These are phyloP conservation scores for Cochlearius cochlearius DNA, from an alignment of 2,113 vertebrate species.

Conservation along the genomic window DNA sequence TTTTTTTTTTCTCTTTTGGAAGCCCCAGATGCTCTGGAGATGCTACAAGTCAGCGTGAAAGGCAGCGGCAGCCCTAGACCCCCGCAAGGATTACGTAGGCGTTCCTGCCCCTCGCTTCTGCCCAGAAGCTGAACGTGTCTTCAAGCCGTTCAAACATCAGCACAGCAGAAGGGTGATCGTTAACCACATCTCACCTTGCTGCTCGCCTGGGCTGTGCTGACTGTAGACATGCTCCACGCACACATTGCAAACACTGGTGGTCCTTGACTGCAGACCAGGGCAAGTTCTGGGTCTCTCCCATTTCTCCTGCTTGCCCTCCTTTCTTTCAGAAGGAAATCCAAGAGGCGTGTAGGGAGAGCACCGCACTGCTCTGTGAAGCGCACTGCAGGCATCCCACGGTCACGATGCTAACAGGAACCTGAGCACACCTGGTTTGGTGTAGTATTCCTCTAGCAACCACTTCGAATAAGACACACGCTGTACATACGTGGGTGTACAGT, in stretches of 20 bases:
- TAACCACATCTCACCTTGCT: background rate
- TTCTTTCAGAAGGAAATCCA: background rate
- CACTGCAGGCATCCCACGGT: background rate
- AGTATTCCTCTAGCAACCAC: background rate
- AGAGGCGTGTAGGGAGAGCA: background rate
- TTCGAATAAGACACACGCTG: fast-evolving
- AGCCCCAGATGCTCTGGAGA: background rate
- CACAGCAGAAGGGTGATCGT: background rate
- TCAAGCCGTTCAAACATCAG: background rate
- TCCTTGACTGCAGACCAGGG: background rate
- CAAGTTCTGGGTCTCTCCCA: background rate
- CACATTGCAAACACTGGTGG: background rate
- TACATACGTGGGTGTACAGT: fast-evolving
- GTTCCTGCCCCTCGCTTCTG: background rate
- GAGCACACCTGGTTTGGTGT: background rate
- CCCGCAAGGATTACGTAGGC: fast-evolving
- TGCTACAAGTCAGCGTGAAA: background rate
- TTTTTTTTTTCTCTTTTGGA: background rate
- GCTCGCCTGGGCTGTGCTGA: background rate
- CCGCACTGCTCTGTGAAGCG: background rate
- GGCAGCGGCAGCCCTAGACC: background rate
- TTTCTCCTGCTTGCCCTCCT: background rate
- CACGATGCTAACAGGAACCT: background rate
- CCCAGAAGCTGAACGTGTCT: background rate
- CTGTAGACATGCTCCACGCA: fast-evolving